phyloP scores from a whole-genome alignment of 2,888 invertebrate species.

The Tyria jacobaeae region DNA sequence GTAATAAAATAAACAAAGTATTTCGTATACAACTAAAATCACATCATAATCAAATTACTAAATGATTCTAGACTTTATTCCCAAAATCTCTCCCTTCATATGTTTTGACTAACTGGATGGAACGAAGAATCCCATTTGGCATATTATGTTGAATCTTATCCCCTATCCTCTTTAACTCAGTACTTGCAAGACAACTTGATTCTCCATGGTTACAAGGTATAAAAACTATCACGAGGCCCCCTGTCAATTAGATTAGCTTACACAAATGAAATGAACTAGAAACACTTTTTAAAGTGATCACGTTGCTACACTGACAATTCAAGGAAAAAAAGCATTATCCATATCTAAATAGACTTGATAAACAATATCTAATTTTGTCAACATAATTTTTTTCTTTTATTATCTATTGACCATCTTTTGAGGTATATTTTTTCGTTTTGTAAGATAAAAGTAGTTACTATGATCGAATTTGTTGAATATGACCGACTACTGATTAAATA shows the following conservation, averaged over 20 bases:
- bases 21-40: background rate
- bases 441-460: too few relatives aligned
- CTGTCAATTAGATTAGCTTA: too few relatives aligned
- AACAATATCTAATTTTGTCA: too few relatives aligned
- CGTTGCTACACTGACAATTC: background rate
- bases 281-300: background rate
- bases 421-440: too few relatives aligned
- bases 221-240: background rate
- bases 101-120: background rate
- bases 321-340: too few relatives aligned
- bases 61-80: background rate
- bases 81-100: background rate
- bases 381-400: too few relatives aligned
- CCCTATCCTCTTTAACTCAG: too few relatives aligned
- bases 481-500: too few relatives aligned
- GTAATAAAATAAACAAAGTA: conserved; percentile 1
- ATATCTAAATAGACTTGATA: too few relatives aligned
- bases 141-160: background rate
- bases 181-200: background rate
- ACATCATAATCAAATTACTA: background rate
- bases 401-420: too few relatives aligned
- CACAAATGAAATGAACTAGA: too few relatives aligned
- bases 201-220: background rate
- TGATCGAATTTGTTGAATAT: too few relatives aligned
- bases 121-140: background rate